phyloP scores from a whole-genome alignment of 2,113 vertebrate genomes.

The Scopus umbretta region DNA sequence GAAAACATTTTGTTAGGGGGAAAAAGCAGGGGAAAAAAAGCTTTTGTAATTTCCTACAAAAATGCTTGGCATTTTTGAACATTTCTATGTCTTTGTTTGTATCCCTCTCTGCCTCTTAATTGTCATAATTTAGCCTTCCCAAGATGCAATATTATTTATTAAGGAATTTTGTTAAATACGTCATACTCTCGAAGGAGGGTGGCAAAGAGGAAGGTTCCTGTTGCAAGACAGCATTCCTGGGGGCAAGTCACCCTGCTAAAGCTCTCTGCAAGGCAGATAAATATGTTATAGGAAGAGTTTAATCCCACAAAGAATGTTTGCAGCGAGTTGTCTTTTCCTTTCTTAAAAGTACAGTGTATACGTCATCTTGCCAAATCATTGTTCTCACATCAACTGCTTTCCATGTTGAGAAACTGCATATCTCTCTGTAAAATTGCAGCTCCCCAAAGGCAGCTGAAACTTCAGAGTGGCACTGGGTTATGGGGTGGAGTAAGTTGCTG shows the following conservation, averaged over 20 bases:
- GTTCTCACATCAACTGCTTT: not conserved
- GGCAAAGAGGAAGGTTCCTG: not conserved
- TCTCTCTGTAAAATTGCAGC: not conserved
- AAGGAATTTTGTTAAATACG: constrained; percentile 25
- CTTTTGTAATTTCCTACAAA: not conserved
- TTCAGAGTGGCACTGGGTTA: not conserved
- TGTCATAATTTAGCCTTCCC: not conserved
- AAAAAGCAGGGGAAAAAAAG: not conserved
- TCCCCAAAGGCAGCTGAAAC: not conserved
- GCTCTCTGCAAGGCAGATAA: not conserved
- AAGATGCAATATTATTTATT: not conserved
- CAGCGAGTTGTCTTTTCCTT: not conserved
- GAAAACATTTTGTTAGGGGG: not conserved
- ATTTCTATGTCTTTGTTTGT: not conserved
- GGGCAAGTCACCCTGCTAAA: not conserved
- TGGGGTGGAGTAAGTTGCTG: not conserved
- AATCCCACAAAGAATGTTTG: not conserved
- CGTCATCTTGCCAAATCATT: not conserved
- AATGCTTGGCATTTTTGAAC: not conserved
- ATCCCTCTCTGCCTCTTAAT: not conserved
- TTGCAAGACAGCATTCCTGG: not conserved
- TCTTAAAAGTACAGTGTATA: not conserved
- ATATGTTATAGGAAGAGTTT: not conserved
- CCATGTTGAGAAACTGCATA: not conserved
- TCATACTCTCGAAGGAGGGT: not conserved